phyloP scores from a whole-genome alignment of 2,888 invertebrate species.

The Dicyrtoma fusca region DNA sequence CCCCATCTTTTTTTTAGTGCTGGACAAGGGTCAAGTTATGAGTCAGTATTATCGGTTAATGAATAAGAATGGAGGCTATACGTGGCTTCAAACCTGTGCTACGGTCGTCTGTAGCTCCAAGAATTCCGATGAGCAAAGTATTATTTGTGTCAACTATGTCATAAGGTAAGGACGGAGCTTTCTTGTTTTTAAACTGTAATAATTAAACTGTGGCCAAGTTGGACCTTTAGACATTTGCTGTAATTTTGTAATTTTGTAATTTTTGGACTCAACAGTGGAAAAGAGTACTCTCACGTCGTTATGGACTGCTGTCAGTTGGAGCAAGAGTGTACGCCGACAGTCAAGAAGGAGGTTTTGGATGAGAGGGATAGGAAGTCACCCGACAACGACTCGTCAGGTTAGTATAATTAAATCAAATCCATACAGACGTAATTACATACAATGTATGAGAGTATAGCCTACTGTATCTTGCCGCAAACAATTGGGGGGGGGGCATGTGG shows the following conservation, averaged over 20 bases:
- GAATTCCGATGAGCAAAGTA: slow-evolving; percentile 95
- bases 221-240: no score
- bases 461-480: no score
- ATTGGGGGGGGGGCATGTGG: no score
- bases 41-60: slow-evolving; percentile 95
- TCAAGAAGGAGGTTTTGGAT: slow-evolving; percentile 80
- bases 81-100: slow-evolving; percentile 96
- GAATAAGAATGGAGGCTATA: slow-evolving; percentile 92
- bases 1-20: slow-evolving; percentile 78
- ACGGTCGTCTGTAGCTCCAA: slow-evolving; percentile 94
- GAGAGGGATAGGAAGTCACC: slow-evolving; percentile 89
- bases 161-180: slow-evolving; percentile 88
- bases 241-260: slow-evolving; percentile 26
- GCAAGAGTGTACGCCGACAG: slow-evolving; percentile 62
- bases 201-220: no score
- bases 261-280: slow-evolving; percentile 77
- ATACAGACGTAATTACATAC: no score
- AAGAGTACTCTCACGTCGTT: slow-evolving; percentile 86
- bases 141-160: slow-evolving; percentile 96
- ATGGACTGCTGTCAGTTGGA: slow-evolving; percentile 94
- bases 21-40: slow-evolving; percentile 94
- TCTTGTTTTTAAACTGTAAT: background rate
- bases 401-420: no score
- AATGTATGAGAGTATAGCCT: no score
- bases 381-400: slow-evolving; percentile 76